phyloP scores from a whole-genome alignment of 2,113 vertebrate species.

The Xyrauchen texanus region DNA sequence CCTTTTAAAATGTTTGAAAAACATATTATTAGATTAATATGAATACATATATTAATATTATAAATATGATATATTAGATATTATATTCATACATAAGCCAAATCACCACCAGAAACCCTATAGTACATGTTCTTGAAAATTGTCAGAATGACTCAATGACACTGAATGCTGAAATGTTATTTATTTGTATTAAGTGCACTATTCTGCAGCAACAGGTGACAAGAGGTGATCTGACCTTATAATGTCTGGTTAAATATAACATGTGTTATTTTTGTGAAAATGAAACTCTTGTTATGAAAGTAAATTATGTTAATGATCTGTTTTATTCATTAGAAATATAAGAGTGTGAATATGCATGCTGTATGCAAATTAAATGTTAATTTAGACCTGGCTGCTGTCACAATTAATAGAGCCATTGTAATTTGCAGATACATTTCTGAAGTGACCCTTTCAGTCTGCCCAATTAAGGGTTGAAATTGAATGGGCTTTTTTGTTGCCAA shows the following conservation, averaged over 20 bases:
- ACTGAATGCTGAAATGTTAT: too few relatives aligned
- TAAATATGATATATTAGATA: too few relatives aligned
- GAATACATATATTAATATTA: too few relatives aligned
- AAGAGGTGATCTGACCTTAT: slow-evolving; percentile 7
- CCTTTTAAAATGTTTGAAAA: too few relatives aligned
- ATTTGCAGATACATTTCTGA: not conserved
- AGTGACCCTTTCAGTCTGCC: not conserved
- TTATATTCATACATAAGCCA: too few relatives aligned
- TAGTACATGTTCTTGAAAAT: too few relatives aligned
- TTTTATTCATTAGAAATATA: slow-evolving; percentile 8
- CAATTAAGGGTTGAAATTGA: not conserved
- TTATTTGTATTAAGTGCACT: too few relatives aligned
- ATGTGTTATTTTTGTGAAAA: slow-evolving; percentile 3
- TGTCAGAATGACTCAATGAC: too few relatives aligned
- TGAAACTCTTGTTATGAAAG: not conserved
- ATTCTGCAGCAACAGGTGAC: slow-evolving; percentile 2
- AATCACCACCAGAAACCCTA: too few relatives aligned
- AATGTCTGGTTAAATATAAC: slow-evolving; percentile 15
- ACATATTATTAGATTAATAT: too few relatives aligned
- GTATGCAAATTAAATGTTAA: slow-evolving; percentile 28
- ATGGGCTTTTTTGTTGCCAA: not conserved
- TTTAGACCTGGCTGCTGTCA: not conserved
- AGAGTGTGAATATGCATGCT: slow-evolving; percentile 1
- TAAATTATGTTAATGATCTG: slow-evolving; percentile 5
- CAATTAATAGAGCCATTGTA: slow-evolving; percentile 11